These are phyloP conservation scores for Chalcis sispes DNA, from an alignment of 2,888 invertebrate species.

Conservation along the genomic window DNA sequence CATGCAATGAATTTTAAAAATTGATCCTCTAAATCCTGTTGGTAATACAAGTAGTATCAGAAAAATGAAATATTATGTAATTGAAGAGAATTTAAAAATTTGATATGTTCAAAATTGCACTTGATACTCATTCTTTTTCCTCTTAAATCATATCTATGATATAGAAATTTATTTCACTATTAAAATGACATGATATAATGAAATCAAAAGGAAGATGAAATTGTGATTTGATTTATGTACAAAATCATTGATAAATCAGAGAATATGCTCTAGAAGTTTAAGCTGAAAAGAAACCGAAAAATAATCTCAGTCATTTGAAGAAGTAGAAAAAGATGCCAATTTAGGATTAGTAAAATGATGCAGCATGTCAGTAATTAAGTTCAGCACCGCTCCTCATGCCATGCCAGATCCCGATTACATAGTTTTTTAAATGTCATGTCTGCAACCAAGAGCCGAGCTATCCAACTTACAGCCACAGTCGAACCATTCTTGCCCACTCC, in stretches of 20 bases:
- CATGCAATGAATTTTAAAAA: constrained; percentile 16
- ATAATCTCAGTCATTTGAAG: constrained; percentile 32
- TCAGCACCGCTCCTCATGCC: constrained; percentile 74
- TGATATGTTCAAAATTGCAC: too few species aligned
- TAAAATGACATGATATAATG: constrained; percentile 22
- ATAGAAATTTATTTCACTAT: constrained; percentile 12
- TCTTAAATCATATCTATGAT: constrained; percentile 6
- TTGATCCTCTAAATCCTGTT: background rate
- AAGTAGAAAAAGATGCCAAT: constrained; percentile 44
- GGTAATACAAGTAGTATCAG: constrained; percentile 1
- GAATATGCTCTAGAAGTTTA: constrained; percentile 43
- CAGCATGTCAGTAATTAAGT: constrained; percentile 62
- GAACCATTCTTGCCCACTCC: constrained; percentile 99
- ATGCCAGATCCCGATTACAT: constrained; percentile 70
- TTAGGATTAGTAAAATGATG: constrained; percentile 60
- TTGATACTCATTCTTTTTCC: constrained; percentile 17
- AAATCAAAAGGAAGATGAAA: constrained; percentile 27
- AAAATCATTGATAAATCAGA: constrained; percentile 29
- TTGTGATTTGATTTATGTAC: constrained; percentile 41
- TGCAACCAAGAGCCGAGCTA: constrained; percentile 64
- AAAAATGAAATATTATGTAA: constrained; percentile 5
- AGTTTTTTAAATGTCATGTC: constrained; percentile 55
- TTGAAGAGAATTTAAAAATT: too few species aligned
- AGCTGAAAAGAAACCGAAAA: constrained; percentile 50
- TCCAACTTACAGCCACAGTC: constrained; percentile 94